These are phyloP conservation scores for Charina bottae DNA, from an alignment of 2,113 vertebrate genomes.

Conservation along the genomic window DNA sequence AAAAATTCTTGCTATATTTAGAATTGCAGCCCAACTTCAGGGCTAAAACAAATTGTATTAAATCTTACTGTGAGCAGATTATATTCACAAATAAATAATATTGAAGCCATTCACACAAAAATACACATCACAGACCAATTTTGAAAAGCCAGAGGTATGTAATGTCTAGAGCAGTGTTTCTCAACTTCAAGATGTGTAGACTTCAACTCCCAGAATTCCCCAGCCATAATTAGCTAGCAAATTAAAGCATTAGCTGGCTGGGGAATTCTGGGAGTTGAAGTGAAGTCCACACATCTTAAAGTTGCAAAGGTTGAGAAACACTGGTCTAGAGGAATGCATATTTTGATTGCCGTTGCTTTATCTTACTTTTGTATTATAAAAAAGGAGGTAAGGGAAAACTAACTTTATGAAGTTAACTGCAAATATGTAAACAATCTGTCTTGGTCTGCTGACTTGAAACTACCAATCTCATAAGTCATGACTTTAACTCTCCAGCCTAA, in stretches of 20 bases:
- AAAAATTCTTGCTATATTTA: background rate
- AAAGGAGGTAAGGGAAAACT: background rate
- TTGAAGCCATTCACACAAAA: background rate
- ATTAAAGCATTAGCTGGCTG: no score
- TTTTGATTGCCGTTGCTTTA: background rate
- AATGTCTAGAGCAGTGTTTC: background rate
- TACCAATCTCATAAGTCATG: background rate
- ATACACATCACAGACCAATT: background rate
- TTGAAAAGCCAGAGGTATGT: background rate
- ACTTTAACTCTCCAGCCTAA: background rate
- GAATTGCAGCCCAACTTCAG: background rate
- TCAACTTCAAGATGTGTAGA: no score
- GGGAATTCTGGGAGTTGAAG: no score
- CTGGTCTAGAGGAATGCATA: background rate
- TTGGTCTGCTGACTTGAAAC: background rate
- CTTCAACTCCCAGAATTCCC: no score
- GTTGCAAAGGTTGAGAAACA: no score
- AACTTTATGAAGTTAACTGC: background rate
- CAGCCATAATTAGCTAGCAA: no score
- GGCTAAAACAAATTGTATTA: background rate
- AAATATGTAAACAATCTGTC: background rate
- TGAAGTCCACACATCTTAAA: no score
- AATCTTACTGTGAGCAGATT: background rate
- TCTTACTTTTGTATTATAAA: background rate
- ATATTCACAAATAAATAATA: background rate